Evolutionary conservation across 2,113 vertebrate species (phyloP).

Genomic region (Mus spicilegus): DNA sequence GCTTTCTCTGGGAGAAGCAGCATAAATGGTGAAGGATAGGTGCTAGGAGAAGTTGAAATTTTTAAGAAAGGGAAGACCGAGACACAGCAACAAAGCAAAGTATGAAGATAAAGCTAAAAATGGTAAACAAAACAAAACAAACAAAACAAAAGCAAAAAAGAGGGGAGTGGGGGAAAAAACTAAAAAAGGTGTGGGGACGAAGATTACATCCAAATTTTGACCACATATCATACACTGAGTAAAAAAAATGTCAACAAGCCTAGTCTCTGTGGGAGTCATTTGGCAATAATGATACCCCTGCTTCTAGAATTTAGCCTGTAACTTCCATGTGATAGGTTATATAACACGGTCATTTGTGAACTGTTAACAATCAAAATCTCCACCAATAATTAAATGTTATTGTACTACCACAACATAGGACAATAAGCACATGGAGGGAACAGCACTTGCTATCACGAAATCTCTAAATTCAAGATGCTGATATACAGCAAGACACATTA

Average conservation of each 20-base stretch:
- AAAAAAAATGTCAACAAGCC: neutral
- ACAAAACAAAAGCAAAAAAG: too few relatives aligned
- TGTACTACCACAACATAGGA: neutral
- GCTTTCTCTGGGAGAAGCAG: neutral
- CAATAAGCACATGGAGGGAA: neutral
- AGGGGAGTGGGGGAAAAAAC: neutral
- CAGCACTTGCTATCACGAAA: neutral
- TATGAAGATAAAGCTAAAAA: neutral
- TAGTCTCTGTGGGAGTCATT: neutral
- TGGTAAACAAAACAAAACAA: too few relatives aligned
- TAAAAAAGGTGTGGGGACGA: neutral
- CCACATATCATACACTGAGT: neutral
- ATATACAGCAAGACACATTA: neutral
- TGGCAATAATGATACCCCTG: conserved; percentile 27
- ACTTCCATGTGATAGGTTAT: neutral
- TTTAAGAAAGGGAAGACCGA: neutral
- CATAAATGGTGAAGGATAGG: neutral
- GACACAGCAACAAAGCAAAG: neutral
- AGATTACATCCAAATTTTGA: neutral
- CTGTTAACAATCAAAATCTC: neutral
- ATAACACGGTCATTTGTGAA: neutral
- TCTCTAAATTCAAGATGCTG: neutral
- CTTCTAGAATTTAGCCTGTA: conserved; percentile 28
- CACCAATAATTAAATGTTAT: neutral
- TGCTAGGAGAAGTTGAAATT: neutral